A percentile compares a stretch with the other conserved stretches of the same genome.
These are phyloP conservation scores for Threskiornis aethiopicus DNA, from an alignment of 2,797 vertebrate species.

Conservation along the genomic window DNA sequence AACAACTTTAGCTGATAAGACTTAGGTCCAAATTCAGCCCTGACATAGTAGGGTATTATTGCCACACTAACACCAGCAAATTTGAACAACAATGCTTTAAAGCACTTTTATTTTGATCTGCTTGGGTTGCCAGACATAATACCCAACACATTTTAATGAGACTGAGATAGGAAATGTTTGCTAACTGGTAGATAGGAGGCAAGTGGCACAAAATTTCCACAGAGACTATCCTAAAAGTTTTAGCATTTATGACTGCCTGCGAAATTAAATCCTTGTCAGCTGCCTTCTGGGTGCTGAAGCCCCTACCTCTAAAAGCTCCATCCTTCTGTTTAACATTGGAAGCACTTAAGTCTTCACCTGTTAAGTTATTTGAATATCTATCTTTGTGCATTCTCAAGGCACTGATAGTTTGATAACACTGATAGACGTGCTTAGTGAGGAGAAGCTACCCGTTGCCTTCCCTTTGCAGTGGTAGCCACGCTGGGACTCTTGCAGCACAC, in stretches of 20 bases:
- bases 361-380: background rate
- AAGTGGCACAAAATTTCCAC: background rate
- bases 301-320: background rate
- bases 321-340: background rate
- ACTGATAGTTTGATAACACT: background rate
- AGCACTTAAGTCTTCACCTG: background rate
- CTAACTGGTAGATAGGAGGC: background rate
- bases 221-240: background rate
- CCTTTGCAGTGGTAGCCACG: fast-evolving
- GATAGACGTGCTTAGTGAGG: background rate
- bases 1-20: background rate
- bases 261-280: background rate
- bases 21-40: background rate
- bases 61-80: background rate
- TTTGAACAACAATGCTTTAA: background rate
- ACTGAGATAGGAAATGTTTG: background rate
- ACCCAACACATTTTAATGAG: background rate
- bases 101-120: background rate
- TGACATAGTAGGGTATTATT: background rate
- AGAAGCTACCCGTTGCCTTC: background rate
- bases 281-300: background rate
- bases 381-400: background rate
- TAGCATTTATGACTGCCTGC: background rate
- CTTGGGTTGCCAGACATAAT: background rate
- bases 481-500: background rate